These are phyloP conservation scores for Eristalis pertinax DNA, from an alignment of 2,888 invertebrate species.

Conservation along the genomic window DNA sequence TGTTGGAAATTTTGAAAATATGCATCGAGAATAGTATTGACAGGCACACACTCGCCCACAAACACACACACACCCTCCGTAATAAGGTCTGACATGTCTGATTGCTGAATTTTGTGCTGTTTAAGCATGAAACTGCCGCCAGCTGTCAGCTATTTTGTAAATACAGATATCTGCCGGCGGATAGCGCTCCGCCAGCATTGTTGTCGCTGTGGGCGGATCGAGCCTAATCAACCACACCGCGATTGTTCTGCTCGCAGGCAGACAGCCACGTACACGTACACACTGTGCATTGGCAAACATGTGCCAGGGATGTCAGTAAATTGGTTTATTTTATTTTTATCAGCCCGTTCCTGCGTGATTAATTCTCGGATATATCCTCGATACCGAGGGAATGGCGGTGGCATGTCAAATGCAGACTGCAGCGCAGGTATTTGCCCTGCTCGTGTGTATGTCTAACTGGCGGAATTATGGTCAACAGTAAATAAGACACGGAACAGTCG, in stretches of 20 bases:
- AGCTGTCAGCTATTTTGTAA: conserved; percentile 43
- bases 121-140: conserved; percentile 37
- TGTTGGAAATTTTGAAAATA: neutral
- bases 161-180: conserved; percentile 43
- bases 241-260: neutral
- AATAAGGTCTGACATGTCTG: neutral
- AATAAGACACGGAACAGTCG: conserved; percentile 34
- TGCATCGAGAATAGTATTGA: neutral
- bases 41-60: neutral
- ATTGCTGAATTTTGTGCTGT: conserved; percentile 21
- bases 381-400: conserved; percentile 21
- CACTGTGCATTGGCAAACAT: neutral
- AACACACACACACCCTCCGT: neutral
- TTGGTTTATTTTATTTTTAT: conserved; percentile 29
- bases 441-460: conserved; percentile 9
- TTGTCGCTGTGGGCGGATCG: conserved; percentile 7
- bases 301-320: neutral
- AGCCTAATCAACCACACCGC: conserved; percentile 36
- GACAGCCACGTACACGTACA: neutral
- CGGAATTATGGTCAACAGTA: conserved; percentile 51
- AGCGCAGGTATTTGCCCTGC: conserved; percentile 19
- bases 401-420: conserved; percentile 27
- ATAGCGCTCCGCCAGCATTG: neutral
- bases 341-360: conserved; percentile 30
- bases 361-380: conserved; percentile 63